Percentiles rank a stretch among this genome's conserved stretches.
These are phyloP conservation scores for Muscicapa comitata DNA, from an alignment of 2,797 vertebrate species.

Conservation along the genomic window DNA sequence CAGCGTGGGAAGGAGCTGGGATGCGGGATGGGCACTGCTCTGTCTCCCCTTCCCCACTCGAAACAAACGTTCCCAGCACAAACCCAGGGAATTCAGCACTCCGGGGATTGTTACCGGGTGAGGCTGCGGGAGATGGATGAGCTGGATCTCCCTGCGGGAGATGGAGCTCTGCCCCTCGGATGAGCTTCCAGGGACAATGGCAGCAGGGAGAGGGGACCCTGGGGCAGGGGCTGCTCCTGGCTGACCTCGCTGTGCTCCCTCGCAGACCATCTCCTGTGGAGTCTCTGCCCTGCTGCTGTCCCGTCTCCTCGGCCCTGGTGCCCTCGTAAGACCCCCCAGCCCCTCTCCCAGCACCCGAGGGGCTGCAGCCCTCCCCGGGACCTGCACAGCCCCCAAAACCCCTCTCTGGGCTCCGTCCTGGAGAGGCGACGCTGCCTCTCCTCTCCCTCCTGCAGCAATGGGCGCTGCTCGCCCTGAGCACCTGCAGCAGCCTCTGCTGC, in stretches of 20 bases:
- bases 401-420: accelerated
- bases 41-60: not conserved
- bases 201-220: not conserved
- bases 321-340: constrained; percentile 74
- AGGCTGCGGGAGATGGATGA: not conserved
- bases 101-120: accelerated
- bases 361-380: not conserved
- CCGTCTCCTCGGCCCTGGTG: constrained; percentile 77
- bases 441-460: constrained; percentile 75
- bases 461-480: constrained; percentile 79
- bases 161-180: accelerated
- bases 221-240: accelerated
- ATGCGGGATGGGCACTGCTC: accelerated
- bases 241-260: not conserved
- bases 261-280: constrained; percentile 75
- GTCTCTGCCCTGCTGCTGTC: constrained; percentile 85
- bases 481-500: constrained; percentile 79
- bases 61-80: not conserved
- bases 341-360: not conserved
- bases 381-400: accelerated
- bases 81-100: accelerated
- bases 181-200: not conserved
- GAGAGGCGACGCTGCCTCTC: not conserved
- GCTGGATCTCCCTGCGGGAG: not conserved
- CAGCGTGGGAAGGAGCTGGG: not conserved